Evolutionary conservation across 2,797 vertebrate species (phyloP).

Genomic region (Rhincodon typus): DNA sequence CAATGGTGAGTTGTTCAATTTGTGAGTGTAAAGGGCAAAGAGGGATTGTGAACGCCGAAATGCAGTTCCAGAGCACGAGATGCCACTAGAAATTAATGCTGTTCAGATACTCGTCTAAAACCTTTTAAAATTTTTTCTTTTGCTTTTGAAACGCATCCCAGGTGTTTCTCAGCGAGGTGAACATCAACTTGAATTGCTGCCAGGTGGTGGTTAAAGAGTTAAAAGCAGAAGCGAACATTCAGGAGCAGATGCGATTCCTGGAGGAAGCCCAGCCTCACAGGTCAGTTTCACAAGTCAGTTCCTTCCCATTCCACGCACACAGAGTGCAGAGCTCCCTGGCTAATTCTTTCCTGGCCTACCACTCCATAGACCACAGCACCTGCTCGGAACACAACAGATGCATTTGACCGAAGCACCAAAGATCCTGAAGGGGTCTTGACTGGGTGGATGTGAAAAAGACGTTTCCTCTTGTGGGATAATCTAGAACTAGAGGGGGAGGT

Average conservation of each 20-base stretch:
- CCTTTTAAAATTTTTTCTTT: not conserved
- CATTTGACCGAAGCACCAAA: no score
- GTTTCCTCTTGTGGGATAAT: no score
- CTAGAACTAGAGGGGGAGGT: no score
- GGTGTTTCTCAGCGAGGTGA: constrained; percentile 91
- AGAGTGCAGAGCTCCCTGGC: not conserved
- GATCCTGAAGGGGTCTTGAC: no score
- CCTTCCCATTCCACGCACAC: no score
- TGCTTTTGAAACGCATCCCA: constrained; percentile 44
- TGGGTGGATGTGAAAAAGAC: no score
- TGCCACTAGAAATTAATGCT: not conserved
- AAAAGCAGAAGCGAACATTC: constrained; percentile 72
- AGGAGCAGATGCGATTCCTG: constrained; percentile 88
- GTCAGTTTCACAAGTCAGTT: constrained; percentile 51
- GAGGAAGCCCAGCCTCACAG: constrained; percentile 84
- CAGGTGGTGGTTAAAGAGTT: constrained; percentile 95
- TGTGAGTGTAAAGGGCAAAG: not conserved
- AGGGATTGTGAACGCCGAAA: not conserved
- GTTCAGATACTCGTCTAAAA: not conserved
- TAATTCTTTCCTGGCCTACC: not conserved
- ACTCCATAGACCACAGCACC: not conserved
- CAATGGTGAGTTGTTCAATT: not conserved
- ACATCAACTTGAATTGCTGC: constrained; percentile 66
- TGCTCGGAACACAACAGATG: no score
- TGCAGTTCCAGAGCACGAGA: not conserved